These are phyloP conservation scores for Pinna nobilis DNA, from an alignment of 1,140 invertebrate genomes.

Conservation along the genomic window DNA sequence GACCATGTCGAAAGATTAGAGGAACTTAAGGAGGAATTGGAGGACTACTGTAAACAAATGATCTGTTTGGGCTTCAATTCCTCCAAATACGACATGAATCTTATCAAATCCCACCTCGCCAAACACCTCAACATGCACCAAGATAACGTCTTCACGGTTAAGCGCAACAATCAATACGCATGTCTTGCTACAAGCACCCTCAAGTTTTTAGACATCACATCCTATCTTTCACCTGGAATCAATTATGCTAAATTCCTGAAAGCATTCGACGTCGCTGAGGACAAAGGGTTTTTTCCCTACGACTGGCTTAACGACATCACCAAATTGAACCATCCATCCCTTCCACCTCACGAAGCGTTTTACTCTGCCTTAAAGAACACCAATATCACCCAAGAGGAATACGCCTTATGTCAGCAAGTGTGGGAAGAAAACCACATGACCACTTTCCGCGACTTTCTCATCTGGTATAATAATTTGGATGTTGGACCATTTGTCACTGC, in stretches of 20 bases:
- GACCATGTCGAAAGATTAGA: background rate
- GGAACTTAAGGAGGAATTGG: slow-evolving; percentile 1
- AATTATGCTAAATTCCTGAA: slow-evolving; percentile 43
- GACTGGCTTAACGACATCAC: slow-evolving; percentile 31
- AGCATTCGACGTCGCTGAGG: slow-evolving; percentile 38
- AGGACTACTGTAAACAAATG: slow-evolving; percentile 26
- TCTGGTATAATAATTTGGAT: slow-evolving; percentile 50
- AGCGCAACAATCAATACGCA: slow-evolving; percentile 40
- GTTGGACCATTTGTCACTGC: slow-evolving; percentile 46
- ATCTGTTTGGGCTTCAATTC: slow-evolving; percentile 33
- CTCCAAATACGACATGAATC: slow-evolving; percentile 43
- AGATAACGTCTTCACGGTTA: slow-evolving; percentile 36
- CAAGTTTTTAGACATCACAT: slow-evolving; percentile 44
- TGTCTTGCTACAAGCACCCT: slow-evolving; percentile 35
- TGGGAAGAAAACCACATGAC: slow-evolving; percentile 43
- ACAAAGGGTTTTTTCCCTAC: slow-evolving; percentile 51
- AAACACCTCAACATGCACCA: slow-evolving; percentile 11
- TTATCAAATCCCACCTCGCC: slow-evolving; percentile 35
- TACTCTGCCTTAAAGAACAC: slow-evolving; percentile 27
- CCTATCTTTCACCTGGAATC: slow-evolving; percentile 44
- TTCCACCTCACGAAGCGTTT: slow-evolving; percentile 40
- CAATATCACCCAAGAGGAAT: slow-evolving; percentile 39
- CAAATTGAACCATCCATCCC: slow-evolving; percentile 15
- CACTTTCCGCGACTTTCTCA: slow-evolving; percentile 42
- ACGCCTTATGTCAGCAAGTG: slow-evolving; percentile 28